Percentiles rank a stretch among this genome's conserved stretches.
These are phyloP conservation scores for Cardiocondyla obscurior DNA, from an alignment of 1,140 invertebrate species.

Conservation along the genomic window DNA sequence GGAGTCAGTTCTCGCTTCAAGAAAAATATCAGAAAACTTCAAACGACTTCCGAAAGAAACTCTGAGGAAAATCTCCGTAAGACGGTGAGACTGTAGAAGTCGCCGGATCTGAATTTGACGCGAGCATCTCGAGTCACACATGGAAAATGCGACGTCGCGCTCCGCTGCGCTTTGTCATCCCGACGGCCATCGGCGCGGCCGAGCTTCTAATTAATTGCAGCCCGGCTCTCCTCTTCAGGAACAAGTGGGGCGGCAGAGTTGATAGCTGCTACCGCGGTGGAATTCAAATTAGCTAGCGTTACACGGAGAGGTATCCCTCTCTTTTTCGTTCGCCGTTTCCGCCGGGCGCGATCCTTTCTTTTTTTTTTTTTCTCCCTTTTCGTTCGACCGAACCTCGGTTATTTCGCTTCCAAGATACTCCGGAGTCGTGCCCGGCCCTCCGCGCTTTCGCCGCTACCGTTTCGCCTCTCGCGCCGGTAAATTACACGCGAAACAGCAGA, in stretches of 20 bases:
- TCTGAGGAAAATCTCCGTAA: neutral
- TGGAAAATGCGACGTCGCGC: conserved; percentile 34
- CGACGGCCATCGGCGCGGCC: conserved; percentile 13
- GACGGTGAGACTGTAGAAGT: neutral
- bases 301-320: neutral
- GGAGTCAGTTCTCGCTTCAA: no score
- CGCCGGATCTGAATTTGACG: neutral
- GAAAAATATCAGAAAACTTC: neutral
- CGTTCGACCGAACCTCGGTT: neutral
- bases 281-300: conserved; percentile 56
- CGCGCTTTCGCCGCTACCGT: neutral
- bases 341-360: neutral
- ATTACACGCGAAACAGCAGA: conserved; percentile 3
- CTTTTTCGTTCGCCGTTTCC: conserved; percentile 1
- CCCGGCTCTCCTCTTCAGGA: conserved; percentile 23
- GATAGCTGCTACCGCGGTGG: conserved; percentile 37
- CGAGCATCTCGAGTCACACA: neutral
- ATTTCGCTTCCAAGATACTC: conserved; percentile 20
- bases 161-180: conserved; percentile 46
- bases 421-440: neutral
- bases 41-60: neutral
- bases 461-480: conserved; percentile 11
- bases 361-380: neutral
- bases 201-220: conserved; percentile 56
- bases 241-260: conserved; percentile 20